Conservation (phyloP, 2,797 vertebrate species). For the Hippocampus kuda region DNA sequence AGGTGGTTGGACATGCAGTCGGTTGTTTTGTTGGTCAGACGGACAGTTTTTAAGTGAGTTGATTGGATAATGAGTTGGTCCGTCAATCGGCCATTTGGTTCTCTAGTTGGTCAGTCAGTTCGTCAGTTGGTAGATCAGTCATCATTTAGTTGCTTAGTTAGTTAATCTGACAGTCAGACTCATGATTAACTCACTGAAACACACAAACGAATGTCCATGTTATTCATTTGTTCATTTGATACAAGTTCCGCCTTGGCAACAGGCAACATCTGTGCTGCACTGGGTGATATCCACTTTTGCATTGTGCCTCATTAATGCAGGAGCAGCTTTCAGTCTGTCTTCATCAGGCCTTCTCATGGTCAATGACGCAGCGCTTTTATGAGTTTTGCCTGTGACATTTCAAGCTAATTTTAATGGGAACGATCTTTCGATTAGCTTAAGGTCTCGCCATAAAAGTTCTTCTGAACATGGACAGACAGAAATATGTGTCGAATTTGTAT, state of each 20-base stretch:
- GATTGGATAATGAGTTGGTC: too few relatives aligned
- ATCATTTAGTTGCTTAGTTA: not conserved
- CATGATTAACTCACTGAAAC: not conserved
- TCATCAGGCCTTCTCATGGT: constrained; percentile 32
- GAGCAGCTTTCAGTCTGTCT: constrained; percentile 27
- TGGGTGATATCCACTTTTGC: constrained; percentile 5
- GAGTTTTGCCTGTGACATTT: constrained; percentile 60
- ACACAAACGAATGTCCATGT: not conserved
- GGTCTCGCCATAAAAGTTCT: constrained; percentile 28
- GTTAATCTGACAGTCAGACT: not conserved
- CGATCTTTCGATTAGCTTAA: constrained; percentile 59
- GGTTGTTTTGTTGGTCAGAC: too few relatives aligned
- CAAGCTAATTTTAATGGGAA: constrained; percentile 55
- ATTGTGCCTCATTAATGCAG: constrained; percentile 26
- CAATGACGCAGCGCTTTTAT: constrained; percentile 20
- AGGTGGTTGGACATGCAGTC: too few relatives aligned
- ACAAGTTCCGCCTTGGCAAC: not conserved
- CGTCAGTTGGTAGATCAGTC: too few relatives aligned
- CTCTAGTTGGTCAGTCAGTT: too few relatives aligned
- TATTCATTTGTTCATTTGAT: not conserved
- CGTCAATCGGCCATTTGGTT: too few relatives aligned
- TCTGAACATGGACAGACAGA: not conserved
- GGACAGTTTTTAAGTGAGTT: too few relatives aligned
- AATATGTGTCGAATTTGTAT: not conserved
- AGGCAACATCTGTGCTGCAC: not conserved